phyloP scores from a whole-genome alignment of 2,113 vertebrate genomes.

The Sebastes schlegelii region DNA sequence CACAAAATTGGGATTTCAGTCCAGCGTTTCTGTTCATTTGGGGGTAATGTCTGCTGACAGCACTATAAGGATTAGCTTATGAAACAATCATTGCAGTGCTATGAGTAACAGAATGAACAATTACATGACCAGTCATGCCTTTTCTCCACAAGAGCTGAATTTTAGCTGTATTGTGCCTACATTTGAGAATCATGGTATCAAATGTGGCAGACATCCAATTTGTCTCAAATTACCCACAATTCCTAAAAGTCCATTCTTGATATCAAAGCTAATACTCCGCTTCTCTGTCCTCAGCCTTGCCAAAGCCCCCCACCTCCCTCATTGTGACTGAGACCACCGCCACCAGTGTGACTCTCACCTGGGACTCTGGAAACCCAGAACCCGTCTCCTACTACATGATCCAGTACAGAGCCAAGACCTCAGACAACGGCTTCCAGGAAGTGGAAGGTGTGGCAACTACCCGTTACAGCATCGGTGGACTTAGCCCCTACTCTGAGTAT shows the following conservation, averaged over 20 bases:
- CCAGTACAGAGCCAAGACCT: slow-evolving; percentile 90
- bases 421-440: slow-evolving; percentile 91
- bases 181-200: slow-evolving; percentile 7
- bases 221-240: slow-evolving; percentile 22
- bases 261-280: slow-evolving; percentile 29
- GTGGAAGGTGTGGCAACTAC: slow-evolving; percentile 95
- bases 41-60: slow-evolving; percentile 43
- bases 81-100: slow-evolving; percentile 41
- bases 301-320: slow-evolving; percentile 92
- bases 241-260: background rate
- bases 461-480: slow-evolving; percentile 95
- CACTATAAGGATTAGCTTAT: slow-evolving; percentile 44
- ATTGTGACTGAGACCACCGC: slow-evolving; percentile 96
- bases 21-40: slow-evolving; percentile 41
- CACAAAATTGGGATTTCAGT: slow-evolving; percentile 48
- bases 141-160: slow-evolving; percentile 13
- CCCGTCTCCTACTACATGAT: slow-evolving; percentile 95
- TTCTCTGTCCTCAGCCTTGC: slow-evolving; percentile 86
- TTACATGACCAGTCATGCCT: slow-evolving; percentile 15
- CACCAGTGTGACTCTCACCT: slow-evolving; percentile 95
- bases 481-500: slow-evolving; percentile 95
- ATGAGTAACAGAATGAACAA: slow-evolving; percentile 35
- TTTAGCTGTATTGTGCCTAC: slow-evolving; percentile 10
- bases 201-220: slow-evolving; percentile 36
- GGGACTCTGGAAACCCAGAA: slow-evolving; percentile 95